Evolutionary conservation across 2,797 vertebrate species (phyloP).

Genomic region (Lepus townsendii): DNA sequence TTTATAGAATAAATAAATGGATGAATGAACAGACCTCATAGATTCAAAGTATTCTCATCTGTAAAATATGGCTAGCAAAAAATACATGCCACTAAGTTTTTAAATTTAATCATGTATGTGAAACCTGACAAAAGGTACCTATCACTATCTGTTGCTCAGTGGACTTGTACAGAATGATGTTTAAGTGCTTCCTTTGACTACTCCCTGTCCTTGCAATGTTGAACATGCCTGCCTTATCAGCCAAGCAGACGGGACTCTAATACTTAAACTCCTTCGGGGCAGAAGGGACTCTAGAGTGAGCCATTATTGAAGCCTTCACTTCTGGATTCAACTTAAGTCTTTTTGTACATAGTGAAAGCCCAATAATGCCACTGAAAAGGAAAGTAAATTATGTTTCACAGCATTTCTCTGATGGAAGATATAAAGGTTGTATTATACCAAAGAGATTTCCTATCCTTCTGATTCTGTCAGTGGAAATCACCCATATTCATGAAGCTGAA

Average conservation of each 20-base stretch:
- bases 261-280: slow-evolving; percentile 11
- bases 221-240: slow-evolving; percentile 25
- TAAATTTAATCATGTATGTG: not conserved
- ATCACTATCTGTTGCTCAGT: slow-evolving; percentile 23
- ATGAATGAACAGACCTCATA: slow-evolving; percentile 21
- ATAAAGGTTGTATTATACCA: slow-evolving; percentile 61
- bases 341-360: slow-evolving; percentile 51
- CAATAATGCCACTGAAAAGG: slow-evolving; percentile 1
- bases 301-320: slow-evolving; percentile 13
- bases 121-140: not conserved
- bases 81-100: not conserved
- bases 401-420: slow-evolving; percentile 40
- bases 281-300: slow-evolving; percentile 17
- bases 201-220: not conserved
- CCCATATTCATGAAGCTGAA: slow-evolving; percentile 22
- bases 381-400: slow-evolving; percentile 58
- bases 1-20: slow-evolving; percentile 16
- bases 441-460: slow-evolving; percentile 52
- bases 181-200: not conserved
- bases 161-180: not conserved
- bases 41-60: slow-evolving; percentile 48
- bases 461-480: slow-evolving; percentile 39
- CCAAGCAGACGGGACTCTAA: not conserved
- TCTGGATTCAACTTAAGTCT: slow-evolving; percentile 50
- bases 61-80: slow-evolving; percentile 43